These are phyloP conservation scores for Ips nitidus DNA, from an alignment of 1,140 invertebrate genomes.

Conservation along the genomic window DNA sequence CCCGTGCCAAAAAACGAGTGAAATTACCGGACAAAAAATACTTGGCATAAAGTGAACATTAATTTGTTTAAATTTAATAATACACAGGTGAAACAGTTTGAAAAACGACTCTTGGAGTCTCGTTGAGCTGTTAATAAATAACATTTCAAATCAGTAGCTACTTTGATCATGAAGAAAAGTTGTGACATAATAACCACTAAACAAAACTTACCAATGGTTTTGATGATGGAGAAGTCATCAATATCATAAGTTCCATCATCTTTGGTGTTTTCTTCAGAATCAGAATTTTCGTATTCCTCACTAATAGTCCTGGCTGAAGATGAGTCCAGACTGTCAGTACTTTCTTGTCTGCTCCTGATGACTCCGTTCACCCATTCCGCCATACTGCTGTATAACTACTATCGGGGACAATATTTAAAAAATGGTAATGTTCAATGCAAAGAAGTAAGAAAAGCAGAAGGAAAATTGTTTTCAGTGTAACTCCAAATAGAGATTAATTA, in stretches of 20 bases:
- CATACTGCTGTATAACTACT: conserved; percentile 8
- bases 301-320: conserved; percentile 51
- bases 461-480: neutral
- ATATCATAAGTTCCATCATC: conserved; percentile 61
- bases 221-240: conserved; percentile 77
- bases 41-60: too few species aligned
- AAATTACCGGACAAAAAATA: too few species aligned
- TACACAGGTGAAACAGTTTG: too few species aligned
- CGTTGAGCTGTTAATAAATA: too few species aligned
- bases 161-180: too few species aligned
- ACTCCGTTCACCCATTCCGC: conserved; percentile 38
- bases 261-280: conserved; percentile 64
- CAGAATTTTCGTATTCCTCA: conserved; percentile 50
- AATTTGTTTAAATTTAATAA: too few species aligned
- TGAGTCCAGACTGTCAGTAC: conserved; percentile 49
- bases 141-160: too few species aligned
- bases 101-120: too few species aligned
- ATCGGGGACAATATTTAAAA: neutral
- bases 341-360: conserved; percentile 51
- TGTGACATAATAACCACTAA: neutral
- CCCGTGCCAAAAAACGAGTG: too few species aligned
- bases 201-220: conserved; percentile 73
- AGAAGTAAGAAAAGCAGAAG: neutral
- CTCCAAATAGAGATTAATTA: conserved; percentile 3
- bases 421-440: neutral